Conservation (phyloP, 2,797 vertebrate genomes). For the Euthynnus affinis region DNA sequence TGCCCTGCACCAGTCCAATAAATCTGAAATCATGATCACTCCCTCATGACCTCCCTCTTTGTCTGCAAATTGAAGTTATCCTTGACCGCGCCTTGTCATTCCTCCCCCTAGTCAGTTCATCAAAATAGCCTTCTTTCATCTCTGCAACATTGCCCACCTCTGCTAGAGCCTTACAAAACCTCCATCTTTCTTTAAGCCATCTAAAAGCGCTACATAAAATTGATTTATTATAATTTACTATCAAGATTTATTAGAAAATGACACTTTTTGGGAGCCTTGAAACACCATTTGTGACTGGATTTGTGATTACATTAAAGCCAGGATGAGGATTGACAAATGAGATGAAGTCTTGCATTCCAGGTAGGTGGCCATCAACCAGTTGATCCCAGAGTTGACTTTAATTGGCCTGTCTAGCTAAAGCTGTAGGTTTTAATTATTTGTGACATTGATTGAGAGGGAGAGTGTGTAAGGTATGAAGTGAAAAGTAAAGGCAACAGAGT, state of each 20-base stretch:
- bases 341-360: conserved; percentile 7
- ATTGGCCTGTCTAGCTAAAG: conserved; percentile 54
- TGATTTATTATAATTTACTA: not conserved
- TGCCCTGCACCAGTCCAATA: no score
- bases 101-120: no score
- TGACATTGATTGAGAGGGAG: conserved; percentile 59
- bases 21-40: no score
- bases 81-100: not conserved
- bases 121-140: not conserved
- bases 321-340: conserved; percentile 41
- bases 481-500: conserved; percentile 1
- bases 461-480: not conserved
- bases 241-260: not conserved
- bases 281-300: not conserved
- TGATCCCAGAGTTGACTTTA: conserved; percentile 53
- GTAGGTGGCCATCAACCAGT: conserved; percentile 40
- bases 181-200: not conserved
- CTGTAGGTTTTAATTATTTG: conserved; percentile 64
- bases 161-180: not conserved
- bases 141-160: no score
- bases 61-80: no score
- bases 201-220: not conserved
- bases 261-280: not conserved
- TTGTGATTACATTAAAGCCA: not conserved
- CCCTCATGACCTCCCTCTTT: no score